Percentiles rank a stretch among this genome's conserved stretches.
Conservation (phyloP, 2,797 vertebrate species). For the Oophaga sylvatica region DNA sequence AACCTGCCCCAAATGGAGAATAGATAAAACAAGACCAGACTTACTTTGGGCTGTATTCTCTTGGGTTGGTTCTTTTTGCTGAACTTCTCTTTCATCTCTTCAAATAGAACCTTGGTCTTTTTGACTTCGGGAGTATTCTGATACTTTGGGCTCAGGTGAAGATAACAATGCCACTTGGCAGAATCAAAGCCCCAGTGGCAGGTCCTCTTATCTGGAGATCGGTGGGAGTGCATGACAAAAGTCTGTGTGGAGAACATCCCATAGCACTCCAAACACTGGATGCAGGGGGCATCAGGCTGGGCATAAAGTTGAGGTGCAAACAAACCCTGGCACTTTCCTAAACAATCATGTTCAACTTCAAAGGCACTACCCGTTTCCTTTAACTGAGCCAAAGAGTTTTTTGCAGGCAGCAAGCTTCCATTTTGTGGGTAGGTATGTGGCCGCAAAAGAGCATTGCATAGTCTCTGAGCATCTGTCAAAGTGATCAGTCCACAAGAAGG, state of each 20-base stretch:
- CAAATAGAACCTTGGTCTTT: slow-evolving; percentile 85
- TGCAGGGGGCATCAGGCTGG: slow-evolving; percentile 88
- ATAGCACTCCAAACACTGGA: slow-evolving; percentile 95
- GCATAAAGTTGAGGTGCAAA: slow-evolving; percentile 94
- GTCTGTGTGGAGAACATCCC: slow-evolving; percentile 95
- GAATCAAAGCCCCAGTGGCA: slow-evolving; percentile 99
- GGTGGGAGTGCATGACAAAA: slow-evolving; percentile 98
- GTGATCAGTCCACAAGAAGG: slow-evolving; percentile 97
- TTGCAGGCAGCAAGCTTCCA: slow-evolving; percentile 79
- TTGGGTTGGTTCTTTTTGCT: slow-evolving; percentile 82
- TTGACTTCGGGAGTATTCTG: slow-evolving; percentile 84
- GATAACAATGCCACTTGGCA: slow-evolving; percentile 96
- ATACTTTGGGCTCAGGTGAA: slow-evolving; percentile 93
- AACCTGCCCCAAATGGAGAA: not conserved
- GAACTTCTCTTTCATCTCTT: slow-evolving; percentile 97
- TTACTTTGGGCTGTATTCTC: slow-evolving; percentile 87
- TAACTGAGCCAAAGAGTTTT: slow-evolving; percentile 81
- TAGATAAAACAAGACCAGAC: slow-evolving; percentile 63
- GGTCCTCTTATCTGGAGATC: slow-evolving; percentile 95
- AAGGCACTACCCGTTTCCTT: slow-evolving; percentile 92
- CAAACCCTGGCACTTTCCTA: slow-evolving; percentile 96
- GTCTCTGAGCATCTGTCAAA: slow-evolving; percentile 93
- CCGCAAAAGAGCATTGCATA: slow-evolving; percentile 92
- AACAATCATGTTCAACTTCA: slow-evolving; percentile 95
- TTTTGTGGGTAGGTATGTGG: slow-evolving; percentile 85